Percentiles rank a stretch among this genome's conserved stretches.
phyloP scores from a whole-genome alignment of 2,797 vertebrate genomes.

The Pantherophis alleghaniensis region DNA sequence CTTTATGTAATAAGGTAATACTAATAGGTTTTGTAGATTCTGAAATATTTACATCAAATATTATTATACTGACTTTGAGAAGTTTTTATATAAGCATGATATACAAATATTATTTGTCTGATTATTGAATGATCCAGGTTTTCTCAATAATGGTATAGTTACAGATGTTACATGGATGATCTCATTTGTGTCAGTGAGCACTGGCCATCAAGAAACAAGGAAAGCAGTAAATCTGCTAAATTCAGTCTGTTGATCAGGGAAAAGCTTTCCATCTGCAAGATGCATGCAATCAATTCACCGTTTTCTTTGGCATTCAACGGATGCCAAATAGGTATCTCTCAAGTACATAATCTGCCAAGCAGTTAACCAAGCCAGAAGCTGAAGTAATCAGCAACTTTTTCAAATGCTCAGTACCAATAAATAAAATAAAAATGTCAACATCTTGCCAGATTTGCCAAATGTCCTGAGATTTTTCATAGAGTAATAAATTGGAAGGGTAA shows the following conservation, averaged over 20 bases:
- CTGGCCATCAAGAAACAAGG: neutral
- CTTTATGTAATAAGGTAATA: neutral
- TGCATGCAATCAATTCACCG: too few relatives aligned
- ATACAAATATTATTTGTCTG: neutral
- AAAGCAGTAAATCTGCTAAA: neutral
- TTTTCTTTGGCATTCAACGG: neutral
- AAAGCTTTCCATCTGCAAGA: neutral
- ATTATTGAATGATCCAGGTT: neutral
- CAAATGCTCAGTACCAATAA: neutral
- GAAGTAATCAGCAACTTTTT: neutral
- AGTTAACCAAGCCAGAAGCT: neutral
- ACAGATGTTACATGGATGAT: neutral
- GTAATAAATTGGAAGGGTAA: neutral
- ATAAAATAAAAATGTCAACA: neutral
- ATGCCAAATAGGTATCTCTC: neutral
- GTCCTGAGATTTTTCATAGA: neutral
- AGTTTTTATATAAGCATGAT: neutral
- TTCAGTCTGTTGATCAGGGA: too few relatives aligned
- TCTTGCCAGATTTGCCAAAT: neutral
- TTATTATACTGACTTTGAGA: neutral
- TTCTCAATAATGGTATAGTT: neutral
- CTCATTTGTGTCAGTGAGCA: neutral
- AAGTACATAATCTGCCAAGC: neutral
- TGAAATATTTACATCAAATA: neutral
- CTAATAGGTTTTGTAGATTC: neutral